Conservation (phyloP, 2,888 invertebrate genomes). For the Cremastinae sp. region DNA sequence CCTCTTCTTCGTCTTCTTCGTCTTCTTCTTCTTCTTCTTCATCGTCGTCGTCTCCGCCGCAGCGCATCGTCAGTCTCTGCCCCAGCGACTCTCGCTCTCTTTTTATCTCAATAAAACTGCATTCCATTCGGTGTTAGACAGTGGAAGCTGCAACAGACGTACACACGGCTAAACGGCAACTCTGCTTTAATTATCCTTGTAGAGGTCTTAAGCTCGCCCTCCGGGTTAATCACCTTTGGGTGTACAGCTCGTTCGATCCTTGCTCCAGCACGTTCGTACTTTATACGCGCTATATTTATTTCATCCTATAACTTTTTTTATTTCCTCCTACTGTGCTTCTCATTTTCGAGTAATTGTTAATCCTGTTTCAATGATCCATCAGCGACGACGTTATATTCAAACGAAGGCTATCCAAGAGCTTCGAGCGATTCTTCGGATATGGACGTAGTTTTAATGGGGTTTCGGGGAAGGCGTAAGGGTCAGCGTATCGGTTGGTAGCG, state of each 20-base stretch:
- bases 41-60: too few species aligned
- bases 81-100: conserved; percentile 63
- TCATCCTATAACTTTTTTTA: conserved; percentile 37
- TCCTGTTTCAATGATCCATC: neutral
- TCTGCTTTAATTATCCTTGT: conserved; percentile 73
- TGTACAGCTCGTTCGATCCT: conserved; percentile 24
- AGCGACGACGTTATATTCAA: conserved; percentile 12
- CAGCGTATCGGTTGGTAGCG: conserved; percentile 53
- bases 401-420: conserved; percentile 39
- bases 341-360: conserved; percentile 30
- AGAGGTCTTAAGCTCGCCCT: conserved; percentile 61
- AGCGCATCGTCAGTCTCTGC: conserved; percentile 52
- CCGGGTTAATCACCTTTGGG: conserved; percentile 65
- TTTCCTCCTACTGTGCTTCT: conserved; percentile 29
- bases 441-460: conserved; percentile 33
- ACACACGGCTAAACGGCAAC: conserved; percentile 66
- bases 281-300: conserved; percentile 41
- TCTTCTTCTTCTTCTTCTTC: conserved; percentile 54
- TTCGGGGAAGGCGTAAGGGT: conserved; percentile 38
- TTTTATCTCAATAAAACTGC: conserved; percentile 72
- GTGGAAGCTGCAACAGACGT: conserved; percentile 53
- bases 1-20: conserved; percentile 32
- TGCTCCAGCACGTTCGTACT: conserved; percentile 17
- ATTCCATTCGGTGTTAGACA: conserved; percentile 74
- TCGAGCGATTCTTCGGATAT: conserved; percentile 33